phyloP scores from a whole-genome alignment of 2,888 invertebrate genomes.

The Escarpia spicata region DNA sequence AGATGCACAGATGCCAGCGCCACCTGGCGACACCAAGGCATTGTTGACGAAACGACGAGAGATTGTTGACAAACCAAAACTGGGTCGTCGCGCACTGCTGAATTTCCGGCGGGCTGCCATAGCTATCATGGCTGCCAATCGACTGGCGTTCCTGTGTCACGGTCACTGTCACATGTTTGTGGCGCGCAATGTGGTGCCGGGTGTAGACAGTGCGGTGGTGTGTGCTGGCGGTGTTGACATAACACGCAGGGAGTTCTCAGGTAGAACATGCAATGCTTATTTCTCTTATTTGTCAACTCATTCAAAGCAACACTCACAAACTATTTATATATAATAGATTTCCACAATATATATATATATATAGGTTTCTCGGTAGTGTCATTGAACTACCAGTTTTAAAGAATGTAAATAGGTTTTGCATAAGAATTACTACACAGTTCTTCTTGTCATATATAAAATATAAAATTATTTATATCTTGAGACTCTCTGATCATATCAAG shows the following conservation, averaged over 20 bases:
- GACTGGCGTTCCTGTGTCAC: slow-evolving; percentile 48
- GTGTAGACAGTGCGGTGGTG: slow-evolving; percentile 50
- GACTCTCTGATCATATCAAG: no score
- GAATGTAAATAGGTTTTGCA: no score
- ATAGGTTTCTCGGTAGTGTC: no score
- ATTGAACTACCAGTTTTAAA: no score
- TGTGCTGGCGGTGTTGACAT: slow-evolving; percentile 50
- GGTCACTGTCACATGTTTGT: slow-evolving; percentile 51
- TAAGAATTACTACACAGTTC: no score
- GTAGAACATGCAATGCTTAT: neutral
- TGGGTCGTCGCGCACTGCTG: slow-evolving; percentile 43
- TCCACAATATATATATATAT: no score
- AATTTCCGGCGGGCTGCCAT: slow-evolving; percentile 56
- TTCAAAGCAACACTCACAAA: neutral
- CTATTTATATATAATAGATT: neutral
- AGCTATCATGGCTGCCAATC: slow-evolving; percentile 59
- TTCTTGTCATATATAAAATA: no score
- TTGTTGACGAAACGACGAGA: slow-evolving; percentile 41
- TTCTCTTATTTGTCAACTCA: neutral
- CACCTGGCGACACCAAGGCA: neutral
- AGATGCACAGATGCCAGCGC: slow-evolving; percentile 34
- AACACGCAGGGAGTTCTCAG: slow-evolving; percentile 5
- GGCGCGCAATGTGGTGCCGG: slow-evolving; percentile 50
- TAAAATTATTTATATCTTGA: no score
- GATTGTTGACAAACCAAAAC: slow-evolving; percentile 33